A percentile compares a stretch with the other conserved stretches of the same genome.
Conservation (phyloP, 2,797 vertebrate genomes). For the Knipowitschia caucasica region DNA sequence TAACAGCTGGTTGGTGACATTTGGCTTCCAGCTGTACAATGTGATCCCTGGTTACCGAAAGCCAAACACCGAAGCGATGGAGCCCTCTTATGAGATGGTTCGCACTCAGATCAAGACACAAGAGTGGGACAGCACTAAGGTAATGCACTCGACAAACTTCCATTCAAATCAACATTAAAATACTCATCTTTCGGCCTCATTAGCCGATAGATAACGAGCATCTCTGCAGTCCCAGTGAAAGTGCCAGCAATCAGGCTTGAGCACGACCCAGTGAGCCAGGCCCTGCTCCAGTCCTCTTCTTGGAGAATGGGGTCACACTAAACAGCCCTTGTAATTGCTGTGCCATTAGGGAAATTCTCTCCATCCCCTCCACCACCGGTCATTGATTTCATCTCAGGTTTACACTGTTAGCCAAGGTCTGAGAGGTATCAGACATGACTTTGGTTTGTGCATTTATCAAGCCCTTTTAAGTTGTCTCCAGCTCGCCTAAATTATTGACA, state of each 20-base stretch:
- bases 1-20: slow-evolving; percentile 98
- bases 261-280: slow-evolving; percentile 56
- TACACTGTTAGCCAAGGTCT: slow-evolving; percentile 68
- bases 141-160: slow-evolving; percentile 48
- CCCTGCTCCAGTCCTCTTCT: slow-evolving; percentile 58
- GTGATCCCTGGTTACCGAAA: slow-evolving; percentile 96
- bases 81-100: slow-evolving; percentile 91
- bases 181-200: slow-evolving; percentile 32
- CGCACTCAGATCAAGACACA: slow-evolving; percentile 96
- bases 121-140: slow-evolving; percentile 98
- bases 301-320: slow-evolving; percentile 74
- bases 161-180: slow-evolving; percentile 4
- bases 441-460: slow-evolving; percentile 71
- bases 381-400: slow-evolving; percentile 80
- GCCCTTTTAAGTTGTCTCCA: slow-evolving; percentile 70
- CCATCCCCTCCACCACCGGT: slow-evolving; percentile 65
- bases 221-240: slow-evolving; percentile 59
- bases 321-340: slow-evolving; percentile 80
- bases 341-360: slow-evolving; percentile 82
- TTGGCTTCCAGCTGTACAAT: slow-evolving; percentile 97
- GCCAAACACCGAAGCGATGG: slow-evolving; percentile 86
- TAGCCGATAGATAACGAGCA: slow-evolving; percentile 50
- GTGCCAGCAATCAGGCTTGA: slow-evolving; percentile 60
- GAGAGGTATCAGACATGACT: slow-evolving; percentile 65
- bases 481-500: slow-evolving; percentile 79